These are phyloP conservation scores for Prionace glauca DNA, from an alignment of 2,797 vertebrate genomes.

Conservation along the genomic window DNA sequence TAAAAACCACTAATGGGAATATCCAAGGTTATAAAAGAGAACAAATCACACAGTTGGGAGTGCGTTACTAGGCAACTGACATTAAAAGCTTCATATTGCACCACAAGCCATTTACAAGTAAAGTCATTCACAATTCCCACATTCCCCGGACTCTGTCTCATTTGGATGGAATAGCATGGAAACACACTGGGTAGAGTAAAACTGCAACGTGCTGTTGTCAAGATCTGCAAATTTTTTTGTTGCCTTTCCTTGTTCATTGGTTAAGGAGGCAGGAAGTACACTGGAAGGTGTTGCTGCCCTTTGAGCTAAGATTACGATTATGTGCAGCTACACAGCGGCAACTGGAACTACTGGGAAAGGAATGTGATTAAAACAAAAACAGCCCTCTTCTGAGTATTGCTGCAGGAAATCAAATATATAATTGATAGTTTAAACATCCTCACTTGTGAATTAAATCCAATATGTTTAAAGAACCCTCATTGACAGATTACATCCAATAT, in stretches of 20 bases:
- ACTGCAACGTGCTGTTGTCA: neutral
- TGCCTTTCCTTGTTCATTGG: neutral
- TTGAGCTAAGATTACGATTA: neutral
- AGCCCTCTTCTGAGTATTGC: neutral
- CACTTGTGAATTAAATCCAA: neutral
- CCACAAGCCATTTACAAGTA: neutral
- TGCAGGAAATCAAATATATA: neutral
- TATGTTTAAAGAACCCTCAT: neutral
- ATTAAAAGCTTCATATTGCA: neutral
- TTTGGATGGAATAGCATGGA: neutral
- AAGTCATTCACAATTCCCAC: neutral
- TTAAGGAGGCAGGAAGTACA: neutral
- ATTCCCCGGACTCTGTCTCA: neutral
- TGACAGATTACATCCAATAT: neutral
- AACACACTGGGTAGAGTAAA: neutral
- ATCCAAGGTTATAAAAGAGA: neutral
- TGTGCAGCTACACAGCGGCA: neutral
- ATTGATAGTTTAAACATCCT: neutral
- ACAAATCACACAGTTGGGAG: neutral
- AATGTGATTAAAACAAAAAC: neutral
- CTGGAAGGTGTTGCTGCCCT: neutral
- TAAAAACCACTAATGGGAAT: neutral
- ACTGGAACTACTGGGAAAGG: neutral
- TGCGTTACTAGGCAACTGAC: neutral
- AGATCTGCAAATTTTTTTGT: neutral